Percentiles rank a stretch among this genome's conserved stretches.
phyloP scores from a whole-genome alignment of 2,113 vertebrate species.

The Girardinichthys multiradiatus region DNA sequence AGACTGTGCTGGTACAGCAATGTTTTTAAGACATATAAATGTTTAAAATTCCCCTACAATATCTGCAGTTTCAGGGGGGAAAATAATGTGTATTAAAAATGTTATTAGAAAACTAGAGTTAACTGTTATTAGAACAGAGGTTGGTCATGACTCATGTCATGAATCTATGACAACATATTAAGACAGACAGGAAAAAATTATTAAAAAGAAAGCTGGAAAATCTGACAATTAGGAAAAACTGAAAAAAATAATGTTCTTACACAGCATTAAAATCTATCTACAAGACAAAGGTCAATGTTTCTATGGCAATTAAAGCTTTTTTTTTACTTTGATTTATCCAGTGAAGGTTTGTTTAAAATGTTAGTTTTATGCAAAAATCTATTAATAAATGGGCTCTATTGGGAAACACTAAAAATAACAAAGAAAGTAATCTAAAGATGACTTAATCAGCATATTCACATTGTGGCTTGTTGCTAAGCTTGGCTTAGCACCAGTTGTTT shows the following conservation, averaged over 20 bases:
- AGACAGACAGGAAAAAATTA: slow-evolving; percentile 19
- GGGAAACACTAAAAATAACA: slow-evolving; percentile 22
- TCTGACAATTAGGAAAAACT: slow-evolving; percentile 2
- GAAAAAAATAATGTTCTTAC: slow-evolving; percentile 26
- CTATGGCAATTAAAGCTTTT: slow-evolving; percentile 59
- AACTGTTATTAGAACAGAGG: slow-evolving; percentile 5
- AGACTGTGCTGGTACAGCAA: not conserved
- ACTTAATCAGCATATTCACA: slow-evolving; percentile 10
- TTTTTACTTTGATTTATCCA: slow-evolving; percentile 58
- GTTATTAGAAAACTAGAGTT: not conserved
- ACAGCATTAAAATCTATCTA: slow-evolving; percentile 30
- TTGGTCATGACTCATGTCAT: slow-evolving; percentile 42
- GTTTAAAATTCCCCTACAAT: slow-evolving; percentile 5
- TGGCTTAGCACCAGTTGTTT: too few species aligned
- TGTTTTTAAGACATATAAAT: slow-evolving; percentile 18
- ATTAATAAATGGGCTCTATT: slow-evolving; percentile 29
- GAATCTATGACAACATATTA: slow-evolving; percentile 48
- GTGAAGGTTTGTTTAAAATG: slow-evolving; percentile 36
- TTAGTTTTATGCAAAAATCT: slow-evolving; percentile 18
- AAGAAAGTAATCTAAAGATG: not conserved
- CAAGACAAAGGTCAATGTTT: slow-evolving; percentile 58
- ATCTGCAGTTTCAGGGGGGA: slow-evolving; percentile 17
- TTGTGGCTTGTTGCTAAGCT: not conserved
- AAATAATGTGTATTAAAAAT: not conserved
- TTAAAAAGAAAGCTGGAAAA: slow-evolving; percentile 23